These are phyloP conservation scores for Nezara viridula DNA, from an alignment of 2,888 invertebrate species.

Conservation along the genomic window DNA sequence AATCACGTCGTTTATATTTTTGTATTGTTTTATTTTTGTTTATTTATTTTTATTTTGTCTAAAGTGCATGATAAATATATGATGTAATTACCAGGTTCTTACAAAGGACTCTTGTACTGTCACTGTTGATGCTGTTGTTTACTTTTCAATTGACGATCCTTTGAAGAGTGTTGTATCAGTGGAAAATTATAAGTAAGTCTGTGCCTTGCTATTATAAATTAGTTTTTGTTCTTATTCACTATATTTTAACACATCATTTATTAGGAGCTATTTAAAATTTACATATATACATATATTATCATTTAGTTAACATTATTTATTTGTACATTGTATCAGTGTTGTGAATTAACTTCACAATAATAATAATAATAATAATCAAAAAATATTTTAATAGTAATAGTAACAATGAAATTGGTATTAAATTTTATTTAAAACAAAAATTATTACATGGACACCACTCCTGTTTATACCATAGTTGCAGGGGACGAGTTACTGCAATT, in stretches of 20 bases:
- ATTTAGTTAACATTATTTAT: not conserved
- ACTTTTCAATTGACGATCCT: slow-evolving; percentile 85
- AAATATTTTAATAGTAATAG: not conserved
- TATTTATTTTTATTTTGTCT: not conserved
- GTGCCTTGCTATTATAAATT: slow-evolving; percentile 24
- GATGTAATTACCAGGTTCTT: slow-evolving; percentile 75
- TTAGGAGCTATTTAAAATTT: not conserved
- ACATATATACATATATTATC: not conserved
- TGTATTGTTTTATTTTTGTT: slow-evolving; percentile 1
- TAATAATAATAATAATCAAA: not conserved
- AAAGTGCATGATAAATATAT: slow-evolving; percentile 58
- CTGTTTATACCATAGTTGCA: too few species aligned
- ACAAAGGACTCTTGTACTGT: slow-evolving; percentile 97
- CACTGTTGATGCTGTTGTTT: slow-evolving; percentile 91
- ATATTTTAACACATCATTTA: not conserved
- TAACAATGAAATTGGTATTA: not conserved
- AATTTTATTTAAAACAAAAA: not conserved
- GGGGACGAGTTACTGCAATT: too few species aligned
- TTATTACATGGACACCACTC: too few species aligned
- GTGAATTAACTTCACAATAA: too few species aligned
- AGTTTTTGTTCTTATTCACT: not conserved
- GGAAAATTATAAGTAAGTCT: slow-evolving; percentile 78
- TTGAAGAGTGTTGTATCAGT: slow-evolving; percentile 82
- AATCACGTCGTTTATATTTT: not conserved
- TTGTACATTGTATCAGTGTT: not conserved